A percentile compares a stretch with the other conserved stretches of the same genome.
phyloP scores from a whole-genome alignment of 2,113 vertebrate genomes.

The Numenius arquata region DNA sequence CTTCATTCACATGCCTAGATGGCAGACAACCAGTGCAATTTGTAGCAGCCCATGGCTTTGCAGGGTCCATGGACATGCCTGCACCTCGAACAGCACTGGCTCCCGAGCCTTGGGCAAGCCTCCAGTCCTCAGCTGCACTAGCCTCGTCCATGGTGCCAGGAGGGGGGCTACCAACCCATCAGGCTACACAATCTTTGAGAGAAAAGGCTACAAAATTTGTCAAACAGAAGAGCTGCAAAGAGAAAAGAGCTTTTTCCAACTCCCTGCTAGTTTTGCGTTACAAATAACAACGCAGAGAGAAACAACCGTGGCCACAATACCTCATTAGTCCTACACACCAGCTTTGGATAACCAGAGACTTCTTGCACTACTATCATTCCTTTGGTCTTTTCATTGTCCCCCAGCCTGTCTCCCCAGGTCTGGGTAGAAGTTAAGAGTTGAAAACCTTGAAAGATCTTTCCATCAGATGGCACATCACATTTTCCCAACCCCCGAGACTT shows the following conservation, averaged over 20 bases:
- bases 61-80: background rate
- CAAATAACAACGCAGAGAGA: background rate
- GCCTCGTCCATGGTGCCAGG: background rate
- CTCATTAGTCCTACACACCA: background rate
- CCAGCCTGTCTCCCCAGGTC: background rate
- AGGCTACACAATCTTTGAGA: background rate
- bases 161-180: background rate
- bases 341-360: background rate
- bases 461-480: background rate
- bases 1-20: background rate
- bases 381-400: accelerated
- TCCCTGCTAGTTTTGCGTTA: background rate
- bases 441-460: background rate
- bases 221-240: background rate
- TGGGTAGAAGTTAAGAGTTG: background rate
- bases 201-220: background rate
- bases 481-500: background rate
- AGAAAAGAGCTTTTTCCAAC: background rate
- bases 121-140: background rate
- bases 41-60: background rate
- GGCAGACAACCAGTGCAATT: accelerated
- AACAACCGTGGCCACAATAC: background rate
- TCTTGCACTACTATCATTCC: background rate
- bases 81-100: accelerated
- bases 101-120: background rate